Evolutionary conservation across 2,797 vertebrate species (phyloP).

Genomic region (Micrastur ruficollis): DNA sequence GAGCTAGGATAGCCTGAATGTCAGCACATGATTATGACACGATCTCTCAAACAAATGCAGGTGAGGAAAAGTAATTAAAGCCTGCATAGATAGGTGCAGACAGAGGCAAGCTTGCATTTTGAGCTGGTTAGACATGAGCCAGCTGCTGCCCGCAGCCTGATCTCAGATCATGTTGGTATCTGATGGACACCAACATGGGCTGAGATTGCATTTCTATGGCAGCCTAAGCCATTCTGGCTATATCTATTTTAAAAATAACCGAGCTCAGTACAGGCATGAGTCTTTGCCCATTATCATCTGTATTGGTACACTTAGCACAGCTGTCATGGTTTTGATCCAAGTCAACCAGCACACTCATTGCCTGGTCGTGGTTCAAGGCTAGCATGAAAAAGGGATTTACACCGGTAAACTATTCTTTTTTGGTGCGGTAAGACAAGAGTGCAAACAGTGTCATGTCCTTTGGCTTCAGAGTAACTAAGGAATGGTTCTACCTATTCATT

Average conservation of each 20-base stretch:
- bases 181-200: background rate
- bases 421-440: background rate
- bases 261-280: background rate
- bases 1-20: background rate
- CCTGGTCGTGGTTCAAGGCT: background rate
- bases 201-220: background rate
- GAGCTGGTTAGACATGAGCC: background rate
- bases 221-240: background rate
- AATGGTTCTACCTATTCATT: background rate
- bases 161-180: background rate
- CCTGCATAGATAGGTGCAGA: background rate
- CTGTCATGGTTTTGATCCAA: background rate
- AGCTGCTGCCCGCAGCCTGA: background rate
- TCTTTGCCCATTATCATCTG: background rate
- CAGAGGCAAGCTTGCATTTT: background rate
- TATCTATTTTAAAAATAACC: background rate
- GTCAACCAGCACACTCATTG: background rate
- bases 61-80: background rate
- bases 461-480: background rate
- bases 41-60: background rate
- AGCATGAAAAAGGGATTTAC: background rate
- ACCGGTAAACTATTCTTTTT: background rate
- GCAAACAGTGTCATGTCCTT: background rate
- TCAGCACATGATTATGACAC: rapidly evolving
- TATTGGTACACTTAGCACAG: background rate